phyloP scores from a whole-genome alignment of 2,888 invertebrate genomes.

The Heliothis peltigera region DNA sequence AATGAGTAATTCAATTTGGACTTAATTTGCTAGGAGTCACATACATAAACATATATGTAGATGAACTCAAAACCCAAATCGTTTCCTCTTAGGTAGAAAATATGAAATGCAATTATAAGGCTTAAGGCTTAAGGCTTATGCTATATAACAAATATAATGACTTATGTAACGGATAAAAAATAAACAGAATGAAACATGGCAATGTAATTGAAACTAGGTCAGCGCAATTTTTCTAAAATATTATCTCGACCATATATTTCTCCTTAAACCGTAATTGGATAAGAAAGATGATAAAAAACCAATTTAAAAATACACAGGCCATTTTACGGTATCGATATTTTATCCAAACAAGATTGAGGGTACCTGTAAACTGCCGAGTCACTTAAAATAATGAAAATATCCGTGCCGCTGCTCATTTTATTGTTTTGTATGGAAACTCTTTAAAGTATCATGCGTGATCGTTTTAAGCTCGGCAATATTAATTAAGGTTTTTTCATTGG shows the following conservation, averaged over 20 bases:
- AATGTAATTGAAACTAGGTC: background rate
- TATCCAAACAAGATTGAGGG: slow-evolving; percentile 28
- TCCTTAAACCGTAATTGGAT: slow-evolving; percentile 28
- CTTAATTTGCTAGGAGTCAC: too few relatives aligned
- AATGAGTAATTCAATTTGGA: too few relatives aligned
- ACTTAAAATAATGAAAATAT: slow-evolving; percentile 47
- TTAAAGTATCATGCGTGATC: slow-evolving; percentile 7
- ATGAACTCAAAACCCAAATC: too few relatives aligned
- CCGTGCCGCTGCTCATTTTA: slow-evolving; percentile 19
- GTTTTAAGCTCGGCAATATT: background rate
- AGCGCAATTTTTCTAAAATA: slow-evolving; percentile 14
- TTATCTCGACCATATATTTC: slow-evolving; percentile 17
- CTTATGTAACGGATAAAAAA: background rate
- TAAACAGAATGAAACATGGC: background rate
- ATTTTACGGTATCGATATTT: slow-evolving; percentile 23
- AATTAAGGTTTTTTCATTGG: too few relatives aligned
- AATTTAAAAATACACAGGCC: slow-evolving; percentile 38
- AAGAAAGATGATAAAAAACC: slow-evolving; percentile 17
- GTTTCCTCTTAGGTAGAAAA: too few relatives aligned
- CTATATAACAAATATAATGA: too few relatives aligned
- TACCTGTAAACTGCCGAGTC: slow-evolving; percentile 32
- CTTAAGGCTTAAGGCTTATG: too few relatives aligned
- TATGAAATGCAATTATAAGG: too few relatives aligned
- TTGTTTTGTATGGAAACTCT: slow-evolving; percentile 25
- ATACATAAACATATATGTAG: too few relatives aligned